Conservation (phyloP, 1,140 invertebrate species). For the Gryon sp. region DNA sequence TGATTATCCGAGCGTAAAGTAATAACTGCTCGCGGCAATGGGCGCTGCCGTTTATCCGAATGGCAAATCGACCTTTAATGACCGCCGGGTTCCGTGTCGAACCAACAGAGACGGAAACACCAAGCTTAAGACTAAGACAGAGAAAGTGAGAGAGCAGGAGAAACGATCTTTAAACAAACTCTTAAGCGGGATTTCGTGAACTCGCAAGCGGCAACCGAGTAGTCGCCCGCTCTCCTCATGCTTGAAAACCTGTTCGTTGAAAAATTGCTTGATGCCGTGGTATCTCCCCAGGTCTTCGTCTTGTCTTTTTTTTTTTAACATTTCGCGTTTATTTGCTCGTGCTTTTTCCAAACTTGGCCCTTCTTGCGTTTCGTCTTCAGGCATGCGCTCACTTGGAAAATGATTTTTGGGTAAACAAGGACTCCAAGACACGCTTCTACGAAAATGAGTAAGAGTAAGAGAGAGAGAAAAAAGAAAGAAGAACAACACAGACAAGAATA, state of each 20-base stretch:
- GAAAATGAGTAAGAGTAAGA: too few relatives aligned
- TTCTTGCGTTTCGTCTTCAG: constrained; percentile 13
- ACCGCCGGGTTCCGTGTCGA: constrained; percentile 53
- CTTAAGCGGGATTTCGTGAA: constrained; percentile 60
- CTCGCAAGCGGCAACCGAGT: constrained; percentile 24
- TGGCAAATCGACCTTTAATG: constrained; percentile 66
- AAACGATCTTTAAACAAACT: constrained; percentile 64
- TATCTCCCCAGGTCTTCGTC: constrained; percentile 9
- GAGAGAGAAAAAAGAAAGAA: too few relatives aligned
- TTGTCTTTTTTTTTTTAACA: constrained; percentile 13
- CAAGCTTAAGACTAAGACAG: too few relatives aligned
- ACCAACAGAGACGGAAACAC: too few relatives aligned
- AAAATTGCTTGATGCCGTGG: constrained; percentile 39
- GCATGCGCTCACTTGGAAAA: constrained; percentile 59
- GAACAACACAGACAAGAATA: too few relatives aligned
- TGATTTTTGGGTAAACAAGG: constrained; percentile 54
- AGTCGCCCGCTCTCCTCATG: constrained; percentile 19
- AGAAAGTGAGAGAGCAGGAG: too few relatives aligned
- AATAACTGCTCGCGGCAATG: constrained; percentile 65
- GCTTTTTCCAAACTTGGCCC: neutral
- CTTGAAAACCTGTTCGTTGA: constrained; percentile 62
- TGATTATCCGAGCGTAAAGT: constrained; percentile 70
- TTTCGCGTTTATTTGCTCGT: too few relatives aligned
- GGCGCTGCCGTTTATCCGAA: constrained; percentile 66
- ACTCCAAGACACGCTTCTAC: too few relatives aligned